Evolutionary conservation across 53 echinoderm and acorn worm genomes (phyloP).

Genomic region (Glandiceps talaboti): DNA sequence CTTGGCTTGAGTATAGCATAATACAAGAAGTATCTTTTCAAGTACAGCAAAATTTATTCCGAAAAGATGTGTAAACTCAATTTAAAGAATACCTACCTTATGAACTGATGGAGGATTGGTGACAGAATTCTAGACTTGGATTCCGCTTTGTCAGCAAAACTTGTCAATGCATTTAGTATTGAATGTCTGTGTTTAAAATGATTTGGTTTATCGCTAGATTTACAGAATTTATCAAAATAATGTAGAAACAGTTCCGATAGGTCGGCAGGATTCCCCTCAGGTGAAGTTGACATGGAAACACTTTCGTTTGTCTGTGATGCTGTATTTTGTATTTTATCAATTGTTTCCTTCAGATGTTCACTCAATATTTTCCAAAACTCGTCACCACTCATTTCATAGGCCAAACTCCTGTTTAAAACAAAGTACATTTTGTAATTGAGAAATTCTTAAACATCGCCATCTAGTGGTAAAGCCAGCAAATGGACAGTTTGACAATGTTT

Average conservation of each 20-base stretch:
- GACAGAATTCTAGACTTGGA: slow-evolving; percentile 54
- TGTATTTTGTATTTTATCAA: slow-evolving; percentile 12
- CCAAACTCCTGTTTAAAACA: slow-evolving; percentile 73
- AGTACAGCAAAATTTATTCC: too few relatives aligned
- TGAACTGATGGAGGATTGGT: slow-evolving; percentile 64
- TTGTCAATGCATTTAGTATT: slow-evolving; percentile 44
- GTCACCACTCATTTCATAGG: slow-evolving; percentile 65
- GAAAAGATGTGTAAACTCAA: too few relatives aligned
- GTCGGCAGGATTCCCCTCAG: not conserved
- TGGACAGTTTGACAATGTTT: too few relatives aligned
- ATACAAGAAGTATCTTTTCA: too few relatives aligned
- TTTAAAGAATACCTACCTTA: too few relatives aligned
- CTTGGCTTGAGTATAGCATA: too few relatives aligned
- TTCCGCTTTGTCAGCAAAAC: slow-evolving; percentile 69
- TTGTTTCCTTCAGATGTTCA: slow-evolving; percentile 30
- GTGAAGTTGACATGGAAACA: not conserved
- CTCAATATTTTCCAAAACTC: slow-evolving; percentile 61
- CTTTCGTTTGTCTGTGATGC: not conserved
- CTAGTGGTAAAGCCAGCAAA: too few relatives aligned
- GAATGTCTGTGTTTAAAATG: slow-evolving; percentile 47
- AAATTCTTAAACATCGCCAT: too few relatives aligned
- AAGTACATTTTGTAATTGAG: too few relatives aligned
- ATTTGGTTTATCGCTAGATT: slow-evolving; percentile 48
- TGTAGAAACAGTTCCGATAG: slow-evolving; percentile 25
- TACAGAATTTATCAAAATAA: slow-evolving; percentile 5